A percentile compares a stretch with the other conserved stretches of the same genome.
phyloP scores from a whole-genome alignment of 2,888 invertebrate genomes.

The Salticus scenicus region DNA sequence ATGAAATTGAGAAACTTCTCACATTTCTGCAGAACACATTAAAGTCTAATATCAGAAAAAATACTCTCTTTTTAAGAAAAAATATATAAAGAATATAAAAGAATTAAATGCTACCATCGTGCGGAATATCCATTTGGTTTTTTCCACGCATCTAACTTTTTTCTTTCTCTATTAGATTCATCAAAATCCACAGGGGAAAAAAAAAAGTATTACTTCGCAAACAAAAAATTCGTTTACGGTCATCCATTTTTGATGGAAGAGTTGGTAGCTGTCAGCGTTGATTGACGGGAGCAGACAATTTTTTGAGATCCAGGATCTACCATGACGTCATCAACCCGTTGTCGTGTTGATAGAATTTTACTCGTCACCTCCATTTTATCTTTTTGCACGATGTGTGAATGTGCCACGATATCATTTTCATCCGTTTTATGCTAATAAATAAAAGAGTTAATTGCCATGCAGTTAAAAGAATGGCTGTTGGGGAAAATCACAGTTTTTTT shows the following conservation, averaged over 20 bases:
- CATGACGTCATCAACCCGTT: constrained; percentile 51
- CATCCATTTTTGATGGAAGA: constrained; percentile 28
- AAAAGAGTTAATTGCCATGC: not conserved
- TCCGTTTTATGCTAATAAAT: not conserved
- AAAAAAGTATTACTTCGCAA: not conserved
- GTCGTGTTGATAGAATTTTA: constrained; percentile 35
- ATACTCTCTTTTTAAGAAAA: not conserved
- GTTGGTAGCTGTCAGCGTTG: constrained; percentile 31
- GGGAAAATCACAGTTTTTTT: not conserved
- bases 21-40: not conserved
- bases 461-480: too few species aligned
- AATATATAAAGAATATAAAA: not conserved
- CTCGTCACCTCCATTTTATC: not conserved
- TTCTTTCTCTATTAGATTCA: not conserved
- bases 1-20: not conserved
- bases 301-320: constrained; percentile 41
- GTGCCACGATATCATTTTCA: not conserved
- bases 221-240: not conserved
- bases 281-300: constrained; percentile 50
- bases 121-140: constrained; percentile 14
- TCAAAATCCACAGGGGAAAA: constrained; percentile 13
- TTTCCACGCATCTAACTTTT: not conserved
- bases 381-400: not conserved
- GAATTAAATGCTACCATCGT: not conserved
- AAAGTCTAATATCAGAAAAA: not conserved